A percentile compares a stretch with the other conserved stretches of the same genome.
Conservation (phyloP, 2,888 invertebrate species). For the Erebia ligea region DNA sequence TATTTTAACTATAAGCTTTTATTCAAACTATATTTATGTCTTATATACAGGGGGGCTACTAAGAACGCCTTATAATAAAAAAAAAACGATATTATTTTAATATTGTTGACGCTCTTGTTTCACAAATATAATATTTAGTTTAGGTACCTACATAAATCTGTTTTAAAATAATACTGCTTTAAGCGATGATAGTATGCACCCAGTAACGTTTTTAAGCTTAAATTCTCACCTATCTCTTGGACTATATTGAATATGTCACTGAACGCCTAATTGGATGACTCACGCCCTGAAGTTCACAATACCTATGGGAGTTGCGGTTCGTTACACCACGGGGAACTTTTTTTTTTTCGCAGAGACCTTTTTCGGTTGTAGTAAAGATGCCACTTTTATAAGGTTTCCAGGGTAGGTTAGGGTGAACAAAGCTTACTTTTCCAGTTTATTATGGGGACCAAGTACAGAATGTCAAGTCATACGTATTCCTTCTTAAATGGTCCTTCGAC, state of each 20-base stretch:
- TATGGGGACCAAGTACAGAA: neutral
- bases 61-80: too few relatives aligned
- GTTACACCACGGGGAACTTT: constrained; percentile 11
- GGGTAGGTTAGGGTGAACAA: constrained; percentile 17
- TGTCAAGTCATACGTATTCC: too few relatives aligned
- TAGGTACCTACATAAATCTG: too few relatives aligned
- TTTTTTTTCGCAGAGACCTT: constrained; percentile 12
- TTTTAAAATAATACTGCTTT: too few relatives aligned
- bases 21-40: too few relatives aligned
- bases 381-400: constrained; percentile 22
- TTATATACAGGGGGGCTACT: too few relatives aligned
- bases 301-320: constrained; percentile 23
- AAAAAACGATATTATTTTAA: too few relatives aligned
- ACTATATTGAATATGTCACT: constrained; percentile 18
- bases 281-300: constrained; percentile 23
- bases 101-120: too few relatives aligned
- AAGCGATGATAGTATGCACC: too few relatives aligned
- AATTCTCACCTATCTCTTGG: neutral
- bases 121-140: too few relatives aligned
- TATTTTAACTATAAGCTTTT: too few relatives aligned
- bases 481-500: too few relatives aligned
- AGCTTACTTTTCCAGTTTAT: constrained; percentile 11
- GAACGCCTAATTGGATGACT: constrained; percentile 25
- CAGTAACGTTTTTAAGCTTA: neutral
- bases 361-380: constrained; percentile 10